Base-by-base conservation (phyloP, 2,113 vertebrate species). In the Merops nubicus region DNA sequence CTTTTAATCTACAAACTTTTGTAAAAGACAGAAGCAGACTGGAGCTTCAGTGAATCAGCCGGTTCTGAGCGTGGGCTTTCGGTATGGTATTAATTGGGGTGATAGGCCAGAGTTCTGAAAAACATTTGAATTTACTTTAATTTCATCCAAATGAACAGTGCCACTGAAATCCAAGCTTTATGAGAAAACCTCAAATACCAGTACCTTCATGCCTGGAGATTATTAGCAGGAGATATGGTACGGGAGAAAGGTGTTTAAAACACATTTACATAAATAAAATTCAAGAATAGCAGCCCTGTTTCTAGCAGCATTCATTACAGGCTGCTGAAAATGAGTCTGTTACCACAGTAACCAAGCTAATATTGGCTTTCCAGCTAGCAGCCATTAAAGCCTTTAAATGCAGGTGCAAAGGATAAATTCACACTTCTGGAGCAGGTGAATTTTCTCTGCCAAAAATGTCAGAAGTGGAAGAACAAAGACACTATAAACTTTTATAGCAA, bases 321-420 rank as follows among this genome's bases (percentile, higher is more conserved):
- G 73, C 80, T 93, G 87, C 85, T 83, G 91, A 94, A 95, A 96
- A 95, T 95, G 86, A 94, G 90, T 96, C 92, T 96, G 95, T 97
- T 96, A 88, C 97, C 93, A 96, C 92, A 96, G 94, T 94, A 96
- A 97, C 95, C 79, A 92, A 88, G 82, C 91, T 96, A 96, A 95
- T 96, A 89, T 90, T 93, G 93, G 88, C 82, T 89, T 96, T 94
- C 79, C 89, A 92, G 75, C 76, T 67, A 70, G 75, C 80, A 92
- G 88, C 70, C 85, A 82, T 89, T 95, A 89, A 91, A 89, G 83
- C 40, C 23, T 53, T 94, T 90, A 96, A 97, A 97, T 73, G 64
- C 88, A 94, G 93, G 88, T 95, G 88, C 65, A 91, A 89, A 90
- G 28, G 33, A 92, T 64, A 68, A 79, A 94, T 77, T 75, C 89